Percentiles rank a stretch among this genome's conserved stretches.
Conservation (phyloP, 2,888 invertebrate species). For the Rapana venosa region DNA sequence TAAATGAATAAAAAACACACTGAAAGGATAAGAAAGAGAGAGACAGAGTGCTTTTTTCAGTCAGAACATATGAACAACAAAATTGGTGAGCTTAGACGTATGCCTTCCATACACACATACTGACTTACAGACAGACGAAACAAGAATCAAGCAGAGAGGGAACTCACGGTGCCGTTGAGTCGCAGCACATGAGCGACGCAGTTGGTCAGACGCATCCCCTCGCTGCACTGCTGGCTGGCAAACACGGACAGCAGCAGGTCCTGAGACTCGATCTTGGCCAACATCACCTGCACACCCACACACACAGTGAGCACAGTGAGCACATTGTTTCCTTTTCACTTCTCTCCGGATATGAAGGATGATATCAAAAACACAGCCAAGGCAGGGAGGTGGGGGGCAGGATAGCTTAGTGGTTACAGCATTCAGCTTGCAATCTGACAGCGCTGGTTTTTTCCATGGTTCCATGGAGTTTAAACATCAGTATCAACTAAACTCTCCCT, state of each 20-base stretch:
- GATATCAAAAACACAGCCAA: too few species aligned
- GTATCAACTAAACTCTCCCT: too few species aligned
- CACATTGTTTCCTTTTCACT: too few species aligned
- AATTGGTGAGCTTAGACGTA: background rate
- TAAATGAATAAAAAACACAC: too few species aligned
- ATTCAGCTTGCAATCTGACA: too few species aligned
- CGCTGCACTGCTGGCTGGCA: slow-evolving; percentile 23
- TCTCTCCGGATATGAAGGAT: too few species aligned
- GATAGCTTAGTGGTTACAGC: too few species aligned
- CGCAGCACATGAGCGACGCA: slow-evolving; percentile 64
- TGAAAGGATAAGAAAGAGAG: background rate
- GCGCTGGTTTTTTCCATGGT: too few species aligned
- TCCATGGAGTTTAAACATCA: too few species aligned
- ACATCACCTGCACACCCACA: slow-evolving; percentile 60
- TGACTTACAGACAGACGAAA: background rate
- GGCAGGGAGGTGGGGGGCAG: too few species aligned
- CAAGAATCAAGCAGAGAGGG: background rate
- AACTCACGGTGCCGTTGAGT: slow-evolving; percentile 68
- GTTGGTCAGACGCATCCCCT: slow-evolving; percentile 57
- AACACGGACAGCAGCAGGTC: slow-evolving; percentile 67
- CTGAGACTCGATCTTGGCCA: slow-evolving; percentile 65
- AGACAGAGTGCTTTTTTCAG: background rate
- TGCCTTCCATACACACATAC: background rate
- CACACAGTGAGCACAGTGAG: background rate
- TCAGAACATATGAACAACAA: too few species aligned